phyloP scores from a whole-genome alignment of 2,888 invertebrate genomes.

The Synergus itoensis region DNA sequence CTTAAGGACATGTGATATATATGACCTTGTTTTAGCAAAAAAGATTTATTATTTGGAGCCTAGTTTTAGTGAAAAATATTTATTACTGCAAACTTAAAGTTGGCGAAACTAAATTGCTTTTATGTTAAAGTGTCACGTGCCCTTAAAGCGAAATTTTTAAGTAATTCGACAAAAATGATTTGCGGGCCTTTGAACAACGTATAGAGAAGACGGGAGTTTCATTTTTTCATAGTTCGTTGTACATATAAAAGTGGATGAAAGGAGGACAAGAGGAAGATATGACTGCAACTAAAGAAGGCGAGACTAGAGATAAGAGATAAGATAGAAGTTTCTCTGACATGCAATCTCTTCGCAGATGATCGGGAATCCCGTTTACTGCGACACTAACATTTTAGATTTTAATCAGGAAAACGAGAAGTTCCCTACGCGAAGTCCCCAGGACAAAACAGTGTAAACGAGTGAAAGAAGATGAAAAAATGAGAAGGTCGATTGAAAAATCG shows the following conservation, averaged over 20 bases:
- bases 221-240: conserved; percentile 62
- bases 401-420: conserved; percentile 14
- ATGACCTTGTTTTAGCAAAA: too few species aligned
- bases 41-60: too few species aligned
- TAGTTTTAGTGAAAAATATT: too few species aligned
- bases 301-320: conserved; percentile 37
- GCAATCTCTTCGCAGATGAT: conserved; percentile 11
- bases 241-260: conserved; percentile 59
- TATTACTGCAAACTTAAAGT: too few species aligned
- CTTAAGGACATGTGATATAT: too few species aligned
- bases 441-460: conserved; percentile 35
- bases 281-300: conserved; percentile 33
- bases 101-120: too few species aligned
- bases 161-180: conserved; percentile 5
- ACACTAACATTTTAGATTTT: conserved; percentile 29
- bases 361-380: conserved; percentile 10
- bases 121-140: too few species aligned
- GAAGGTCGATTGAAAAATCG: background rate
- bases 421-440: background rate
- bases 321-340: conserved; percentile 26
- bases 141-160: too few species aligned
- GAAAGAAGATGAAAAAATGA: conserved; percentile 23
- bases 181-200: background rate
- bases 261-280: conserved; percentile 33
- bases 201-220: conserved; percentile 51